Evolutionary conservation across 2,888 invertebrate species (phyloP), one percentile per base, ranked within the genome.

Genomic region (Disparrhopalites patrizii): DNA sequence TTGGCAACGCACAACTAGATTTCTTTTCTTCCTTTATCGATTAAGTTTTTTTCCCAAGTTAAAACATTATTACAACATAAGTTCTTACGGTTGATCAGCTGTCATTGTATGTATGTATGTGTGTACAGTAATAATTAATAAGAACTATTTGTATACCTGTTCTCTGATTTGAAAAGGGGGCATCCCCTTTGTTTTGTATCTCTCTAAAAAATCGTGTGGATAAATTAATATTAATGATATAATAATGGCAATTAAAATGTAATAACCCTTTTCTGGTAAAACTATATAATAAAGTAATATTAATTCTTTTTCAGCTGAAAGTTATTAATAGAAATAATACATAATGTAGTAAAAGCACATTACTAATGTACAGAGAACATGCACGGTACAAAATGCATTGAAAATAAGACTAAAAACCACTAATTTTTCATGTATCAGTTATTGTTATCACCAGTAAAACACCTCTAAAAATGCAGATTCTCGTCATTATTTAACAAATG

Each of bases 1-100:
- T 43, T 43, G 43, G 43, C 43, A 43, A 43, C 43, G 20, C 20
- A 43, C 7, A 43, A 43, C 43, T 43, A 43, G 43, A 43, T 43
- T 18, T 43, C 20, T 43, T 43, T 5, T 10, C 5, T 5, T 43
- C 15, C n/a, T n/a, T n/a, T n/a, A n/a, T n/a, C n/a, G n/a, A n/a
- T n/a, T n/a, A n/a, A n/a, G n/a, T n/a, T n/a, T n/a, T n/a, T n/a
- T n/a, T n/a, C n/a, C n/a, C n/a, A n/a, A n/a, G n/a, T 43, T 4
- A n/a, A 18, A 10, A 43, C 20, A 43, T 43, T 43, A 43, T 43
- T 10, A 43, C 20, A 18, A 43, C n/a, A 43, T 43, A 43, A 5
- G n/a, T n/a, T n/a, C n/a, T n/a, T n/a, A n/a, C n/a, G n/a, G n/a
- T n/a, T n/a, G n/a, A n/a, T n/a, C n/a, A n/a, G n/a, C n/a, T n/a